Percentiles rank a stretch among this genome's conserved stretches.
Conservation (phyloP, 2,888 invertebrate species). For the Drosophila nigricruria region DNA sequence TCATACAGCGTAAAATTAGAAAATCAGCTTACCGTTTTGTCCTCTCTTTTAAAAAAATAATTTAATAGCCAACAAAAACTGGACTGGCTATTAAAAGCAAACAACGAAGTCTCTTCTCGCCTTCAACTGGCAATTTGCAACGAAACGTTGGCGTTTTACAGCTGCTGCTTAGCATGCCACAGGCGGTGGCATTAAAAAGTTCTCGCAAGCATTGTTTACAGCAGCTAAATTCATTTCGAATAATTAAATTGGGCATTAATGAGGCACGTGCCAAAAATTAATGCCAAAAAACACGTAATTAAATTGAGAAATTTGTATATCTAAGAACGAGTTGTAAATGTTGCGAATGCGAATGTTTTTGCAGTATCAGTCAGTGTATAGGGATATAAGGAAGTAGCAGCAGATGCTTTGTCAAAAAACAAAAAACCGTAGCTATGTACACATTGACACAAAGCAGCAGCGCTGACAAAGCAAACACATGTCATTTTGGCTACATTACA, state of each 20-base stretch:
- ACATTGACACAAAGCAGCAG: constrained; percentile 36
- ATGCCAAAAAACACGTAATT: constrained; percentile 42
- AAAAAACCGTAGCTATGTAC: not conserved
- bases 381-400: constrained; percentile 7
- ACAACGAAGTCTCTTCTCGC: constrained; percentile 27
- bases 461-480: constrained; percentile 62
- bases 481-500: constrained; percentile 65
- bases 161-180: constrained; percentile 9
- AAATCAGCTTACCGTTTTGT: constrained; percentile 47
- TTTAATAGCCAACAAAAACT: constrained; percentile 58
- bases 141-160: constrained; percentile 22
- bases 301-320: constrained; percentile 39
- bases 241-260: constrained; percentile 64
- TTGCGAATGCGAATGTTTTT: not conserved
- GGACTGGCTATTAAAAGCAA: constrained; percentile 56
- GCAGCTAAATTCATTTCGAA: constrained; percentile 19
- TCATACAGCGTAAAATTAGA: constrained; percentile 75
- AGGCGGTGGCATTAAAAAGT: not conserved
- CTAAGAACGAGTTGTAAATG: constrained; percentile 6
- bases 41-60: constrained; percentile 55
- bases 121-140: constrained; percentile 21
- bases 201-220: constrained; percentile 15
- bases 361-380: too few species aligned
- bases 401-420: constrained; percentile 13
- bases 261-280: constrained; percentile 32